These are phyloP conservation scores for Gadopsis marmoratus DNA, from an alignment of 2,797 vertebrate species.

Conservation along the genomic window DNA sequence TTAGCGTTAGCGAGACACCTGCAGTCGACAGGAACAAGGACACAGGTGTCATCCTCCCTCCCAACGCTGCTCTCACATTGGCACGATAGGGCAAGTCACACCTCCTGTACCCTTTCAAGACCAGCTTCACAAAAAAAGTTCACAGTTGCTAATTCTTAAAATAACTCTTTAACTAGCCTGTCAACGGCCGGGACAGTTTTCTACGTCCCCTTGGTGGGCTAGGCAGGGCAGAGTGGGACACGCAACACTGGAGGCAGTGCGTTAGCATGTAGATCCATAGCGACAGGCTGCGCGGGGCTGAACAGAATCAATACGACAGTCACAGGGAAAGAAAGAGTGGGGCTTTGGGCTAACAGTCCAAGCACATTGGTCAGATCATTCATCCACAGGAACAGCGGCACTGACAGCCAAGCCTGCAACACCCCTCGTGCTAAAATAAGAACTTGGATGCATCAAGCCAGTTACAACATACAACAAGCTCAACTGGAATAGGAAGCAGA, in stretches of 20 bases:
- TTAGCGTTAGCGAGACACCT: conserved; percentile 91
- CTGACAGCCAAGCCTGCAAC: conserved; percentile 90
- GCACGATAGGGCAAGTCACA: conserved; percentile 59
- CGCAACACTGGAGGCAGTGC: conserved; percentile 87
- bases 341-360: conserved; percentile 97
- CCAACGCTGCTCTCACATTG: conserved; percentile 61
- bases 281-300: conserved; percentile 92
- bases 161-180: conserved; percentile 63
- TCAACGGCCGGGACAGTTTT: conserved; percentile 53
- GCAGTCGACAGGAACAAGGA: conserved; percentile 88
- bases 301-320: conserved; percentile 99
- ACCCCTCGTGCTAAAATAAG: conserved; percentile 74
- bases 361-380: conserved; percentile 98
- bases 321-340: conserved; percentile 91
- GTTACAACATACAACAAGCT: conserved; percentile 45
- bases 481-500: conserved; percentile 6
- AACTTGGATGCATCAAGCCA: conserved; percentile 35
- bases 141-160: conserved; percentile 72
- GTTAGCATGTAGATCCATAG: conserved; percentile 94
- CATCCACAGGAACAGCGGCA: conserved; percentile 89
- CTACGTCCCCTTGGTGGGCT: conserved; percentile 49
- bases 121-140: conserved; percentile 40
- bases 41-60: conserved; percentile 89
- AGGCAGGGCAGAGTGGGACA: conserved; percentile 51
- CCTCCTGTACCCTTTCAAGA: conserved; percentile 38